Evolutionary conservation across 2,113 vertebrate genomes (phyloP), one percentile per base, ranked within the genome.

Genomic region (Phalacrocorax brasilianus): DNA sequence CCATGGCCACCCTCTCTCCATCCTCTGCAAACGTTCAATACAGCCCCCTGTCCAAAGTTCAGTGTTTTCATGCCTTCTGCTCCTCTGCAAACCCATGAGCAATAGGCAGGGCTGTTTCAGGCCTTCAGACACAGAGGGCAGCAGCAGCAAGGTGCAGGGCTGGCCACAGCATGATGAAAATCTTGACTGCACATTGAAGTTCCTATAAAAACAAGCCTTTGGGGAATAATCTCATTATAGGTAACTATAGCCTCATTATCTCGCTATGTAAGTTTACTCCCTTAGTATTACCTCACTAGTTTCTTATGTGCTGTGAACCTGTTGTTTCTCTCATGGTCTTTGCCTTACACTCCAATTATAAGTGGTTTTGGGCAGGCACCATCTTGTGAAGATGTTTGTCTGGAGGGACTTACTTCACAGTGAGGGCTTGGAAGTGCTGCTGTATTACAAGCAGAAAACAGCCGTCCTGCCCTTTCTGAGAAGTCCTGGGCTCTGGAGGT

Each of bases 201-300:
- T 85, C 56, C 79, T 89, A 62, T 28, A 70, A 96, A 89, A 89
- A 68, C 44, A 88, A 75, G 27, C 88, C 88, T 85, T 49, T 89
- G 61, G 58, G 62, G 70, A 96, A 71, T 70, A 95, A 74, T 79
- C 58, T 79, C 45, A 82, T 96, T 93, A 70, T n/a, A 81, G 42
- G 47, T 67, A 77, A 56, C 84, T 74, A n/a, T 19, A 89, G 40
- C 23, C 66, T 93, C 76, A 86, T 95, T 95, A 86, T 91, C 91
- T 77, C 4, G 1, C 82, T 74, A 21, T 78, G 11, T 50, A 92
- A 44, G 12, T 71, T 81, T 88, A 71, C 33, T 84, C 63, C 27
- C 33, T 55, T 33, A 63, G 35, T 67, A 67, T 71, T 93, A 81
- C 73, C 24, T 93, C 95, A 78, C 56, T 84, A 35, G 33, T 80